Evolutionary conservation across 2,797 vertebrate genomes (phyloP), one percentile per base, ranked within the genome.

Genomic region (Aselliscus stoliczkanus): DNA sequence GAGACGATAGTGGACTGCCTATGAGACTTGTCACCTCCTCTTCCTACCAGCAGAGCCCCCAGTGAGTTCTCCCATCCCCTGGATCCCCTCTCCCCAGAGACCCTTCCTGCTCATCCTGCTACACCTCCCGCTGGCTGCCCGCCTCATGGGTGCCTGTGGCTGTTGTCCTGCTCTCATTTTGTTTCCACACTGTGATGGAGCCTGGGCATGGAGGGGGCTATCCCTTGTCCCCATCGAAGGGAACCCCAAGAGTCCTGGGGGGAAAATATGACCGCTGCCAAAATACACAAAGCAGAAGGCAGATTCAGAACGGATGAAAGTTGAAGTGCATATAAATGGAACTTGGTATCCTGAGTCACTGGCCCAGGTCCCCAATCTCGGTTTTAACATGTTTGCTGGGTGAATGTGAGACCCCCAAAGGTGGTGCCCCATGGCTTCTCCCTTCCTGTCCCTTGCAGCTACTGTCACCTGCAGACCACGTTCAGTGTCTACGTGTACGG

Each of bases 401-500:
- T 47, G 70, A 73, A 37, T 7, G 60, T 0, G 3, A 37, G 88
- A 31, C 5, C 37, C 17, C 58, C 15, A 3, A 10, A 34, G 29
- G 50, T 1, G 9, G 27, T 1, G 27, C 25, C 64, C 29, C 25
- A 2, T 2, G 2, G 27, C 42, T 54, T 39, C 15, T 31, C 20
- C 67, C 80, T 2, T 0, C 31, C 85, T 4, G 37, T 65, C 77
- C 29, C 65, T 18, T n/a, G 1, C 94, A 98, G 98, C 80, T 98
- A 97, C 94, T 98, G 98, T 62, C 67, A 50, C 29, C 92, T 98
- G 88, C 10, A 50, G 3, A 94, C 97, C 42, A 60, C 54, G 7
- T 98, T 98, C 96, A 97, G 97, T 70, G 21, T 98, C 60, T 98
- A 95, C 0, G 97, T 98, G 15, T 81, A 97, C 0, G 98, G 98